phyloP scores from a whole-genome alignment of 2,797 vertebrate species.

The Ctenosaura bakeri region DNA sequence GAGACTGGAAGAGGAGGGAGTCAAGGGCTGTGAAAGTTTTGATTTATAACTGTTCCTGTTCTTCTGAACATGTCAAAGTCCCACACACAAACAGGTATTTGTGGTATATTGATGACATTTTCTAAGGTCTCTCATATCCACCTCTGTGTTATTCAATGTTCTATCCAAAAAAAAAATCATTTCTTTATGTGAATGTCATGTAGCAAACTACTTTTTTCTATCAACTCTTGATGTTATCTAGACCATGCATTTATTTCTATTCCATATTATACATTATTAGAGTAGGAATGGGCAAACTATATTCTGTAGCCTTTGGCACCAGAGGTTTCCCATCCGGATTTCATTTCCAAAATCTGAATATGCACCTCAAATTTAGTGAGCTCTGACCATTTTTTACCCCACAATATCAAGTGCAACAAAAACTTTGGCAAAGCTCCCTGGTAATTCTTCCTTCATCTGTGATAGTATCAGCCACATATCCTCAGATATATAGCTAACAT shows the following conservation, averaged over 20 bases:
- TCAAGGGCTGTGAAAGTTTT: not conserved
- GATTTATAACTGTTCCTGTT: not conserved
- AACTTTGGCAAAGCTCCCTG: too few relatives aligned
- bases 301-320: not conserved
- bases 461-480: not conserved
- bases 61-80: not conserved
- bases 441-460: not conserved
- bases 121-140: not conserved
- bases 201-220: not conserved
- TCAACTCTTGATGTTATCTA: not conserved
- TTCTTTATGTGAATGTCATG: not conserved
- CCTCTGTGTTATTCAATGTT: not conserved
- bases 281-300: not conserved
- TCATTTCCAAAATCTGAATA: not conserved
- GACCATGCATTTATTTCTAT: not conserved
- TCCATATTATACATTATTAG: not conserved
- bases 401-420: not conserved
- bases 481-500: not conserved
- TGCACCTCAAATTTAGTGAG: constrained; percentile 1
- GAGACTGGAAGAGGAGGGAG: not conserved
- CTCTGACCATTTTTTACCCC: not conserved
- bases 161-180: not conserved
- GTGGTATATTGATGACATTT: constrained; percentile 20
- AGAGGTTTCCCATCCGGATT: not conserved
- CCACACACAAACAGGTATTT: not conserved